phyloP scores from a whole-genome alignment of 2,888 invertebrate species.

The Yponomeuta sedellus region DNA sequence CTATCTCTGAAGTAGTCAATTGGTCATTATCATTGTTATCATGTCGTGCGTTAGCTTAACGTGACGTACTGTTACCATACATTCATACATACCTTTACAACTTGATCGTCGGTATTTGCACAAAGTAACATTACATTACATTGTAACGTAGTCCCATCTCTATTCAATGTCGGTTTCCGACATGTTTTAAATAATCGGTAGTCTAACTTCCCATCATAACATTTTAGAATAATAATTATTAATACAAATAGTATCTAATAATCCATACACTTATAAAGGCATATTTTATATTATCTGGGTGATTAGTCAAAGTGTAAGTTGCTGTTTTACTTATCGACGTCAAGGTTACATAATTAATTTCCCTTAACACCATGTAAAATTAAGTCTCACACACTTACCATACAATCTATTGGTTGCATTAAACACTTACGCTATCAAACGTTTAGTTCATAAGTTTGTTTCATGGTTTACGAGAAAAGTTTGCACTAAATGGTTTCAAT shows the following conservation, averaged over 20 bases:
- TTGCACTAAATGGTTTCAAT: slow-evolving; percentile 59
- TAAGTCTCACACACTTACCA: slow-evolving; percentile 8
- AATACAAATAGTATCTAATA: background rate
- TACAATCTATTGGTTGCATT: slow-evolving; percentile 4
- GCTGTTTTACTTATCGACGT: slow-evolving; percentile 8
- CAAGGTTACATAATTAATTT: slow-evolving; percentile 4
- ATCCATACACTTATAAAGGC: background rate
- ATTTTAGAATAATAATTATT: slow-evolving; percentile 7
- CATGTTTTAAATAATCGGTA: slow-evolving; percentile 10
- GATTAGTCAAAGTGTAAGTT: slow-evolving; percentile 10
- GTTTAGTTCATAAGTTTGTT: slow-evolving; percentile 29
- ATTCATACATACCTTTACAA: slow-evolving; percentile 1
- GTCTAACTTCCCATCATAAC: slow-evolving; percentile 7
- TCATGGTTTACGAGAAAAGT: slow-evolving; percentile 36
- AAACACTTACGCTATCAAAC: slow-evolving; percentile 5
- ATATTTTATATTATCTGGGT: background rate
- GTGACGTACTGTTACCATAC: slow-evolving; percentile 7
- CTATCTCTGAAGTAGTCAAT: slow-evolving; percentile 52
- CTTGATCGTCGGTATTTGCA: slow-evolving; percentile 10
- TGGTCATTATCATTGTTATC: slow-evolving; percentile 39
- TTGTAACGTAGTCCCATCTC: slow-evolving; percentile 10
- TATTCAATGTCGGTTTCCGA: slow-evolving; percentile 3
- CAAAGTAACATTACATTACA: slow-evolving; percentile 12
- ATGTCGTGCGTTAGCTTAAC: slow-evolving; percentile 31
- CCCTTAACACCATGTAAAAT: slow-evolving; percentile 8